Percentiles rank a stretch among this genome's conserved stretches.
Conservation (phyloP, 2,888 invertebrate genomes). For the Callyntrura sp. region DNA sequence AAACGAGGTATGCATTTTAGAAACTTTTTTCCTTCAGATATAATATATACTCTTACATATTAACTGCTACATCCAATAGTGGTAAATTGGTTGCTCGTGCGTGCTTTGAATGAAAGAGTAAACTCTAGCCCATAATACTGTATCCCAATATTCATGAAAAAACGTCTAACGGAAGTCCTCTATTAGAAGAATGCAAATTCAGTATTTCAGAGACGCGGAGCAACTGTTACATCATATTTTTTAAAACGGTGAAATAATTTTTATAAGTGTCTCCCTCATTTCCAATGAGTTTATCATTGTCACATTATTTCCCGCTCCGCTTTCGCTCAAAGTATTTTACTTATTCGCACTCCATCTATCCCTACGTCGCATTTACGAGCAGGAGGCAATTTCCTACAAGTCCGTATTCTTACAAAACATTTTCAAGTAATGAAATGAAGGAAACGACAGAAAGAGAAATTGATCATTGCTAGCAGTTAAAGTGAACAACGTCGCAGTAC, state of each 20-base stretch:
- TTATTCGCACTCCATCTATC: constrained; percentile 5
- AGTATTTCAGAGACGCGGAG: not conserved
- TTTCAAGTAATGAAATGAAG: constrained; percentile 22
- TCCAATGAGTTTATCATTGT: constrained; percentile 36
- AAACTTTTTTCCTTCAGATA: too few relatives aligned
- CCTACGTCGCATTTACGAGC: too few relatives aligned
- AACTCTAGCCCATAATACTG: too few relatives aligned
- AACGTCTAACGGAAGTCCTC: not conserved
- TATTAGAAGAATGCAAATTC: not conserved
- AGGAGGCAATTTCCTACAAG: constrained; percentile 29
- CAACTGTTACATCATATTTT: constrained; percentile 14
- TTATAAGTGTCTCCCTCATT: not conserved
- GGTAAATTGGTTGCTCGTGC: constrained; percentile 33
- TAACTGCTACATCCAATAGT: not conserved
- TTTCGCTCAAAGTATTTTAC: constrained; percentile 6
- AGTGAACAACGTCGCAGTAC: too few relatives aligned
- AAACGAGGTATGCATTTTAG: too few relatives aligned
- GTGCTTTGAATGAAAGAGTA: constrained; percentile 18
- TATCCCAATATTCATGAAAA: not conserved
- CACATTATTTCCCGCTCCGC: constrained; percentile 12
- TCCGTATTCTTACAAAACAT: not conserved
- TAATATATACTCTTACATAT: constrained; percentile 4
- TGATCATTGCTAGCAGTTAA: constrained; percentile 5
- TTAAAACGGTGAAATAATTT: constrained; percentile 21
- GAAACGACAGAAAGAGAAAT: constrained; percentile 19